Conservation (phyloP, 1,140 invertebrate genomes). For the Episyrphus balteatus region DNA sequence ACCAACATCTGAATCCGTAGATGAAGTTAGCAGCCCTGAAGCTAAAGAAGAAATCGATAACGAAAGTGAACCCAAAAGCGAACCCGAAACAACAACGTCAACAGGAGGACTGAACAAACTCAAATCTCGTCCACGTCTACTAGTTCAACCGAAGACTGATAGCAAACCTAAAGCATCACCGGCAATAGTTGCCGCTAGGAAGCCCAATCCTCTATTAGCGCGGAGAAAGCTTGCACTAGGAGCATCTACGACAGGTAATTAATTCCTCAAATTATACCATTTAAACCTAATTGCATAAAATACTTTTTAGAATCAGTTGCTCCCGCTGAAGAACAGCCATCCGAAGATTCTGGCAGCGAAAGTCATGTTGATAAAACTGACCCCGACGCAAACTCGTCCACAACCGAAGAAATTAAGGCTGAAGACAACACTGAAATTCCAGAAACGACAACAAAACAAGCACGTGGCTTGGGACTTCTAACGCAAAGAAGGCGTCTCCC, state of each 20-base stretch:
- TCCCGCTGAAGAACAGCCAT: background rate
- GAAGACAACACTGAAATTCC: constrained; percentile 38
- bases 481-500: constrained; percentile 47
- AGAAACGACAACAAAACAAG: constrained; percentile 39
- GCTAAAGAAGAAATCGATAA: constrained; percentile 22
- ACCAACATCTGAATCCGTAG: constrained; percentile 32
- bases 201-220: constrained; percentile 33
- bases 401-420: constrained; percentile 11
- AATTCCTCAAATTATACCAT: background rate
- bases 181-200: constrained; percentile 17
- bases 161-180: constrained; percentile 15
- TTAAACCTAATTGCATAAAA: background rate
- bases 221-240: constrained; percentile 25
- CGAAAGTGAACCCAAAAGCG: constrained; percentile 1
- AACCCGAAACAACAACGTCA: constrained; percentile 11
- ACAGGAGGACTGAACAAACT: constrained; percentile 29
- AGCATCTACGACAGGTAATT: constrained; percentile 11
- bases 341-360: constrained; percentile 13
- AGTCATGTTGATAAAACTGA: background rate
- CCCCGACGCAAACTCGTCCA: background rate
- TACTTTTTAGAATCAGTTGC: background rate
- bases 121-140: constrained; percentile 30
- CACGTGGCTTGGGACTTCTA: constrained; percentile 45
- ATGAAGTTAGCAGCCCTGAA: constrained; percentile 25
- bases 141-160: constrained; percentile 31